Base-by-base conservation (phyloP, 2,797 vertebrate genomes). In the Limosa lapponica region DNA sequence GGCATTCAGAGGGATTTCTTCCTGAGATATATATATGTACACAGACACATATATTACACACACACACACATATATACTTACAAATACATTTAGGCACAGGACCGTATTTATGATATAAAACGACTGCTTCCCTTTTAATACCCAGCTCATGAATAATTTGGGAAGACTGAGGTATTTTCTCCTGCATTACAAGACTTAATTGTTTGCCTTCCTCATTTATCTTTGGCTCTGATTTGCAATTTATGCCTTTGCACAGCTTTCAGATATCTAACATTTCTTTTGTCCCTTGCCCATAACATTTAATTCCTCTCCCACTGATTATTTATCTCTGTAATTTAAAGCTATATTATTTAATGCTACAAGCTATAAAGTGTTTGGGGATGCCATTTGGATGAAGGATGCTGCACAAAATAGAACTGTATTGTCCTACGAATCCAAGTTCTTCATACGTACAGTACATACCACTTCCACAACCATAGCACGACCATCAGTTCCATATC, bases 291-390 rank as follows among this genome's bases (percentile, higher is more conserved):
- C 86, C 73, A 66, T 95, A 95, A 93, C 85, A 94, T 95, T 95
- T 94, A 89, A 93, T 96, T 94, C 93, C 75, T 94, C 79, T 96
- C 78, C 64, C 44, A 77, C 58, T 92, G 92, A 96, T 96, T 96
- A 94, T 96, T 97, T 97, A 94, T 97, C 93, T 96, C 91, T 83
- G 79, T 82, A 94, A 95, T 91, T 92, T 84, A 91, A 90, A 91
- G 86, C 71, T 69, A 73, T 94, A 95, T 96, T 96, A 96, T 96
- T 96, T 95, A 95, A 95, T 96, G 81, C 67, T 96, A 87, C 81
- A 66, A 93, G 77, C 82, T 70, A 69, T 91, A 79, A 94, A 94
- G 71, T 90, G 78, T 92, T 94, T 90, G 73, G 81, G 67, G 79
- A 94, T 95, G 87, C 77, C 70, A 92, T 94, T 84, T 94, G 51